Percentiles rank a stretch among this genome's conserved stretches.
These are phyloP conservation scores for Casuarius casuarius DNA, from an alignment of 2,113 vertebrate species.

Conservation along the genomic window DNA sequence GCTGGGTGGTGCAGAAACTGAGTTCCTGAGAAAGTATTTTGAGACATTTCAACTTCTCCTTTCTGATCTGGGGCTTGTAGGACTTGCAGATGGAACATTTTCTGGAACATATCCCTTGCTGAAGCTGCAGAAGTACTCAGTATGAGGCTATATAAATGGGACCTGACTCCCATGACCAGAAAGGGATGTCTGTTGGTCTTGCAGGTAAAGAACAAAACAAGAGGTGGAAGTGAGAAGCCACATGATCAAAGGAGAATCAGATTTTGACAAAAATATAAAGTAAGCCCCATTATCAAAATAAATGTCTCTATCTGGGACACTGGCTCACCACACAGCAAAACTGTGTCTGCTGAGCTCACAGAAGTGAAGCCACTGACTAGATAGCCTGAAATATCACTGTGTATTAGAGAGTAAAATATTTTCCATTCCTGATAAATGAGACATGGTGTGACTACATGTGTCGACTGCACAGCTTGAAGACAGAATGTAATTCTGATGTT, in stretches of 20 bases:
- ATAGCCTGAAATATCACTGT: not conserved
- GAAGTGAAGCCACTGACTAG: not conserved
- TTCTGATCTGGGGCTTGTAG: not conserved
- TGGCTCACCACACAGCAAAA: not conserved
- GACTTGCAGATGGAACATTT: not conserved
- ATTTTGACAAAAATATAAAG: not conserved
- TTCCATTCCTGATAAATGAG: not conserved
- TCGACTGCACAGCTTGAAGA: not conserved
- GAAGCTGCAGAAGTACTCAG: not conserved
- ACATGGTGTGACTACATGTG: accelerated
- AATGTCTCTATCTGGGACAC: not conserved
- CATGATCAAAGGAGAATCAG: not conserved
- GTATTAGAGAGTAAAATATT: not conserved
- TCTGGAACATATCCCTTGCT: not conserved
- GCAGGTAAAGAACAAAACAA: not conserved
- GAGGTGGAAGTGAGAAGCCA: not conserved
- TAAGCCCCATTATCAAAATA: not conserved
- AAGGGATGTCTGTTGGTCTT: not conserved
- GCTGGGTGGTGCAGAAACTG: not conserved
- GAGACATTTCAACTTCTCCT: not conserved
- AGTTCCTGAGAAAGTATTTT: not conserved
- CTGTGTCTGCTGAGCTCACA: not conserved
- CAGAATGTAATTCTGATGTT: not conserved
- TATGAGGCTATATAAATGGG: not conserved
- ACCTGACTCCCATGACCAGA: not conserved